Evolutionary conservation across 1,140 invertebrate species (phyloP), one percentile per base, ranked within the genome.

Genomic region (Drosophila lowei): DNA sequence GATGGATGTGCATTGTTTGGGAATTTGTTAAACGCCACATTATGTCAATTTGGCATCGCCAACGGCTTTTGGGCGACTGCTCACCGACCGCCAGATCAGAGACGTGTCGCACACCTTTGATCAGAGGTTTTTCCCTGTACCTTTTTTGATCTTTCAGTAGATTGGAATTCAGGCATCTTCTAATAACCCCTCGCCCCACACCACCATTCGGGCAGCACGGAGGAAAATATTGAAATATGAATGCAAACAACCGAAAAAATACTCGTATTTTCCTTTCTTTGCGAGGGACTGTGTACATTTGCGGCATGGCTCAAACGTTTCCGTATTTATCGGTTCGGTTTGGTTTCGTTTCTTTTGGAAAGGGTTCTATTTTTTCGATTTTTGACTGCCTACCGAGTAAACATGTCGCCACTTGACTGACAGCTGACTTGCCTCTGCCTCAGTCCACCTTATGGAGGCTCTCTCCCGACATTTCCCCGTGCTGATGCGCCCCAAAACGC

Each of bases 1-100:
- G 73, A 77, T 76, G 73, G 73, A 76, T 71, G 52, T 75, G 55
- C 72, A 76, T 74, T 75, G 72, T 75, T 73, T 66, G 53, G 71
- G 63, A 77, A 89, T 79, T 88, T 89, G 85, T 89, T 89, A 89
- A 89, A 89, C 84, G 85, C 84, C 84, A 89, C 85, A 89, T 89
- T 89, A 89, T 89, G 84, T 89, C 84, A 89, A 89, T 80, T 89
- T 85, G 84, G 67, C 79, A 80, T 70, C 68, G 71, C 50, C 61
- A 38, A 28, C 53, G 44, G 67, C 48, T 21, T 43, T 28, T 18
- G 23, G 38, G 18, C n/a, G 41, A 56, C 41, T 56, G 34, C 34
- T 38, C 48, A 47, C 13, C 15, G 13, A 47, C 13, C 21, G 41
- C 28, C 18, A 18, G 18, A 18, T 18, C 18, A 18, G n/a, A 23